A percentile compares a stretch with the other conserved stretches of the same genome.
phyloP scores from a whole-genome alignment of 1,140 invertebrate genomes.

The Berghia stephanieae region DNA sequence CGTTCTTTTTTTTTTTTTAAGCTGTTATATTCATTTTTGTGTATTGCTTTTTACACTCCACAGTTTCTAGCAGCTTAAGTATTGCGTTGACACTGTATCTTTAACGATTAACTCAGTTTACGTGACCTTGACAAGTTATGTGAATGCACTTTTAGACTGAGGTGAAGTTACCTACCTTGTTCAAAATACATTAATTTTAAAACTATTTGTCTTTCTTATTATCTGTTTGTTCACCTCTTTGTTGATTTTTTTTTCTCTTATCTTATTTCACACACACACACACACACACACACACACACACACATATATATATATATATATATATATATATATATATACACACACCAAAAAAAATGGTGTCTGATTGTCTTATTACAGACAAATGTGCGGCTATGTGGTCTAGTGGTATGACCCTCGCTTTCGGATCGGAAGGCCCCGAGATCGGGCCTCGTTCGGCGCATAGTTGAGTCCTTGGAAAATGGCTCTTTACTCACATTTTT shows the following conservation, averaged over 20 bases:
- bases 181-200: neutral
- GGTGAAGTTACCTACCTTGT: neutral
- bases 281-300: constrained; percentile 26
- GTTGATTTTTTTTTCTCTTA: neutral
- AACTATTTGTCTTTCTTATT: constrained; percentile 1
- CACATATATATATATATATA: constrained; percentile 14
- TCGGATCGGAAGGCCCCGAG: too few species aligned
- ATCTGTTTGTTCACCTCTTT: constrained; percentile 21
- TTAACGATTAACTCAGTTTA: neutral
- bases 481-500: too few species aligned
- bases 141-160: constrained; percentile 21
- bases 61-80: too few species aligned
- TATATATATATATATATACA: constrained; percentile 19
- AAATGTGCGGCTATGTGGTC: too few species aligned
- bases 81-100: too few species aligned
- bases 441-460: too few species aligned
- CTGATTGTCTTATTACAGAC: too few species aligned
- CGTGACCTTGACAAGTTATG: neutral
- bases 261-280: constrained; percentile 1
- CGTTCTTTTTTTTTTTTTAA: too few species aligned
- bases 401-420: too few species aligned
- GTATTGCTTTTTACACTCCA: too few species aligned
- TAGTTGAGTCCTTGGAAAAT: too few species aligned
- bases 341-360: neutral
- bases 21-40: too few species aligned